Evolutionary conservation across 2,888 invertebrate genomes (phyloP).

Genomic region (Scaptomyza caliginosa): DNA sequence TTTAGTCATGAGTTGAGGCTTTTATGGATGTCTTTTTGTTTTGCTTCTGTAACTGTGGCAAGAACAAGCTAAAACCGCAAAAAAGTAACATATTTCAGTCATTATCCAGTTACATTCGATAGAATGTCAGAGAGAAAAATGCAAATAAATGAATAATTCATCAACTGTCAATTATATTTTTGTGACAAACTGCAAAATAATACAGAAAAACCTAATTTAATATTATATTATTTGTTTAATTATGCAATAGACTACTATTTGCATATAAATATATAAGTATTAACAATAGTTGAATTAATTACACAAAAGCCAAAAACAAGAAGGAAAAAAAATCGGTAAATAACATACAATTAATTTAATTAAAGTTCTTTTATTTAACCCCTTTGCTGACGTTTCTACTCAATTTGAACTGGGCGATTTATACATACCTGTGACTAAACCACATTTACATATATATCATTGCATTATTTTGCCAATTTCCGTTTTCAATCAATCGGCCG

Average conservation of each 20-base stretch:
- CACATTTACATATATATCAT: slow-evolving; percentile 27
- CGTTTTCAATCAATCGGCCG: slow-evolving; percentile 64
- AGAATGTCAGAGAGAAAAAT: no score
- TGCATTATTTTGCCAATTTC: slow-evolving; percentile 57
- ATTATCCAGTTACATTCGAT: no score
- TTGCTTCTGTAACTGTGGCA: background rate
- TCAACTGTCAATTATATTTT: no score
- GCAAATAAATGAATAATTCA: background rate
- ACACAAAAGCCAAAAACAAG: background rate
- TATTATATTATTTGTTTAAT: background rate
- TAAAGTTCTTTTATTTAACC: slow-evolving; percentile 7
- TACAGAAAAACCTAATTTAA: background rate
- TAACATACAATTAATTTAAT: slow-evolving; percentile 18
- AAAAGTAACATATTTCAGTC: background rate
- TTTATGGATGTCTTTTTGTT: background rate
- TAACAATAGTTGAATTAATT: slow-evolving; percentile 8
- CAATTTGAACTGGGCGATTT: slow-evolving; percentile 15
- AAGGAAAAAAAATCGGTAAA: background rate
- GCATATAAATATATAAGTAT: background rate
- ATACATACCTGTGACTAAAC: slow-evolving; percentile 2
- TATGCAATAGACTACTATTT: background rate
- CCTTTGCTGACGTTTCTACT: slow-evolving; percentile 10
- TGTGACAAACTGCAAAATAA: background rate
- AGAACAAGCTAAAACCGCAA: background rate
- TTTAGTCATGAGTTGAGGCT: background rate